These are phyloP conservation scores for Falco cherrug DNA, from an alignment of 2,797 vertebrate genomes.

Conservation along the genomic window DNA sequence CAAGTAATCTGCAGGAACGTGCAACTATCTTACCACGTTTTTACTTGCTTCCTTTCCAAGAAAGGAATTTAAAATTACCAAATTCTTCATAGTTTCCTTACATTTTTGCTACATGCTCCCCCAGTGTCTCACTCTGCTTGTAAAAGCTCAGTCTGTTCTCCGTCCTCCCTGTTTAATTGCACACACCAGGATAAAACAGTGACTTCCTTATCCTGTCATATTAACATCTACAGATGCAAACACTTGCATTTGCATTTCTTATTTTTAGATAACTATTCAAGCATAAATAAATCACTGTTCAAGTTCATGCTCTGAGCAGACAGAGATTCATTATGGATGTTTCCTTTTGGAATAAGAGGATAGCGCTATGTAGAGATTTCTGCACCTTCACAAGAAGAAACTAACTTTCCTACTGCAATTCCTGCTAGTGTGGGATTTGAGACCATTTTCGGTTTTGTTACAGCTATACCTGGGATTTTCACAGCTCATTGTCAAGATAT, in stretches of 20 bases:
- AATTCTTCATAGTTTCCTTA: not conserved
- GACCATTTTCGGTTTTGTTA: not conserved
- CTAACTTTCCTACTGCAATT: not conserved
- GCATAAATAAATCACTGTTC: not conserved
- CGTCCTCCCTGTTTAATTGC: not conserved
- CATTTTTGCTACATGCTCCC: not conserved
- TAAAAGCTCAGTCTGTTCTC: not conserved
- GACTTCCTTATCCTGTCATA: not conserved
- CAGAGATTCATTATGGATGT: not conserved
- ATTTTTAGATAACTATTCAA: not conserved
- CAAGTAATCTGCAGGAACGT: not conserved
- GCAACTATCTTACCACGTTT: not conserved
- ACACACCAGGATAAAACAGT: not conserved
- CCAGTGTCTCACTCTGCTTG: not conserved
- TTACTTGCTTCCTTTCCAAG: not conserved
- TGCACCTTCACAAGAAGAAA: not conserved
- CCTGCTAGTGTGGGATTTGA: not conserved
- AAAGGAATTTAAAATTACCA: constrained; percentile 1
- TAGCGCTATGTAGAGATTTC: not conserved
- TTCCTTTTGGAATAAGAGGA: not conserved
- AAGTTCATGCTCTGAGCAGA: not conserved
- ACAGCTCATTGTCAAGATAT: not conserved
- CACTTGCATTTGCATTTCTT: not conserved
- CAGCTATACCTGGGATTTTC: not conserved
- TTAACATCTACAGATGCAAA: constrained; percentile 14